Percentiles rank a stretch among this genome's conserved stretches.
phyloP scores from a whole-genome alignment of 2,113 vertebrate genomes.

The Aythya baeri region DNA sequence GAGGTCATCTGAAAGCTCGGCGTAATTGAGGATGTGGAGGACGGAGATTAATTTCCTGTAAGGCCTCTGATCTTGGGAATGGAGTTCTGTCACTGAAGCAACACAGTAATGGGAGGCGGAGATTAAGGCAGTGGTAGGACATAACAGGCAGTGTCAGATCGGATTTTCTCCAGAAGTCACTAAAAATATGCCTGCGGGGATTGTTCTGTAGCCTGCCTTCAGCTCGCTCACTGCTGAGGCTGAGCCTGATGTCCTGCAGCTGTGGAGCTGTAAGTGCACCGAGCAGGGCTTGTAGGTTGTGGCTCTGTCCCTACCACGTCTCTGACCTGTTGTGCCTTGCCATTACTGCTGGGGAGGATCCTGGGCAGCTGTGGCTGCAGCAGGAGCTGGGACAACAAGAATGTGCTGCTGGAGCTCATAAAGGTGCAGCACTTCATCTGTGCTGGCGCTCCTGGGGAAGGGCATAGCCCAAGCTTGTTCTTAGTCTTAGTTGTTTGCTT shows the following conservation, averaged over 20 bases:
- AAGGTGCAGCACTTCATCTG: not conserved
- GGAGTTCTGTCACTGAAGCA: not conserved
- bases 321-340: not conserved
- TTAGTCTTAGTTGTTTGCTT: not conserved
- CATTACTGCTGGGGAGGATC: not conserved
- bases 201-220: not conserved
- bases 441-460: not conserved
- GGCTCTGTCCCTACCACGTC: not conserved
- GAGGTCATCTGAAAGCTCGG: slow-evolving; percentile 20
- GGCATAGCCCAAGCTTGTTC: not conserved
- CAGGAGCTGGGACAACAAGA: not conserved
- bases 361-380: not conserved
- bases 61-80: not conserved
- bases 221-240: not conserved
- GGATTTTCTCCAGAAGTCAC: slow-evolving; percentile 16
- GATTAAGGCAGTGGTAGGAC: not conserved
- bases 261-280: not conserved
- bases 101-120: not conserved
- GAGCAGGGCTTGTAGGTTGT: not conserved
- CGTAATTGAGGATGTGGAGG: not conserved
- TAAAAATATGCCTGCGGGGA: rapidly evolving
- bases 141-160: not conserved
- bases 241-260: not conserved
- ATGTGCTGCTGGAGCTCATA: not conserved
- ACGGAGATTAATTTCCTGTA: slow-evolving; percentile 44